Conservation (phyloP, 2,888 invertebrate species). For the Itoplectis maculator region DNA sequence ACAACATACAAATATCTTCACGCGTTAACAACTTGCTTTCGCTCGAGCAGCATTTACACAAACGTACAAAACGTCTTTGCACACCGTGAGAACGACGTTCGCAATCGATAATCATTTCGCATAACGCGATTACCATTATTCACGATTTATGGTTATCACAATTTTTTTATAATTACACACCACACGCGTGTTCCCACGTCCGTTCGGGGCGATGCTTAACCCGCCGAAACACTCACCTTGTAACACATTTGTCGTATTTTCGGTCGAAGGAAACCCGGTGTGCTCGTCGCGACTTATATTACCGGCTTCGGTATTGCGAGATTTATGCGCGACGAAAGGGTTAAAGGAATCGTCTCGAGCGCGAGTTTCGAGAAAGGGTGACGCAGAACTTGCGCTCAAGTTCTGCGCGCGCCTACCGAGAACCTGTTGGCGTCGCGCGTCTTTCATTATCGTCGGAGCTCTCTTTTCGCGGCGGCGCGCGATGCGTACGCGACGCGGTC, state of each 20-base stretch:
- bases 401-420: not conserved
- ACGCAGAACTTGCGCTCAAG: conserved; percentile 43
- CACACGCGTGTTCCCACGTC: not conserved
- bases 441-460: conserved; percentile 72
- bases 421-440: conserved; percentile 54
- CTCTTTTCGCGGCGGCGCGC: conserved; percentile 32
- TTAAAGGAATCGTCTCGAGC: conserved; percentile 34
- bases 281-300: not conserved
- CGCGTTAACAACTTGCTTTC: no score
- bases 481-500: conserved; percentile 20
- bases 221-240: conserved; percentile 6
- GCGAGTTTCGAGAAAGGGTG: conserved; percentile 55
- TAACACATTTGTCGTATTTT: conserved; percentile 24
- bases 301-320: not conserved
- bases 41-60: not conserved
- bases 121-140: not conserved
- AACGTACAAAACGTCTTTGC: not conserved
- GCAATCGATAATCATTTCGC: not conserved
- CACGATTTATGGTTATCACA: not conserved
- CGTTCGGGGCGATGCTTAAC: not conserved
- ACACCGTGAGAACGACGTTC: not conserved
- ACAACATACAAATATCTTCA: no score
- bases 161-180: not conserved
- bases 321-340: not conserved
- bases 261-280: conserved; percentile 16